A percentile compares a stretch with the other conserved stretches of the same genome.
These are phyloP conservation scores for Potamilus streckersoni DNA, from an alignment of 1,140 invertebrate genomes.

Conservation along the genomic window DNA sequence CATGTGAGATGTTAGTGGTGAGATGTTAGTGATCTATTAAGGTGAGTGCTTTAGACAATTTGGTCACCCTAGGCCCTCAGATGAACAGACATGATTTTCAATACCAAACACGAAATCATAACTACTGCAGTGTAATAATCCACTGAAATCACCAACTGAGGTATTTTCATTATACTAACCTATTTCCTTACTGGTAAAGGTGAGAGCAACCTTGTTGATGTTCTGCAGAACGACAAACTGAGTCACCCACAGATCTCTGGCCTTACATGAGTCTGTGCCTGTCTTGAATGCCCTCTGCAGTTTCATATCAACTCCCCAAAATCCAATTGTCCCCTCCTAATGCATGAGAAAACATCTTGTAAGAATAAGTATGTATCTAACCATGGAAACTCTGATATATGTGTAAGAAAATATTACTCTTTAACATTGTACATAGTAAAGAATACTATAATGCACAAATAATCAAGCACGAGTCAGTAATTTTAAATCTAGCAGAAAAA, in stretches of 20 bases:
- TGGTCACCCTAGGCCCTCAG: too few species aligned
- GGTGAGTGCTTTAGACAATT: too few species aligned
- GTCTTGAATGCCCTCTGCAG: constrained; percentile 57
- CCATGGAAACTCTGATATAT: not conserved
- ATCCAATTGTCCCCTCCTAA: constrained; percentile 64
- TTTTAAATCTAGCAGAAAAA: too few species aligned
- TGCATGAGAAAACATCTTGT: not conserved
- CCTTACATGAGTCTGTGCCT: constrained; percentile 63
- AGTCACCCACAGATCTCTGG: constrained; percentile 68
- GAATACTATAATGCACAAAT: not conserved
- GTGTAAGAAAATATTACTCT: not conserved
- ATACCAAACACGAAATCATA: too few species aligned
- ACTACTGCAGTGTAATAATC: too few species aligned
- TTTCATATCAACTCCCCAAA: constrained; percentile 63
- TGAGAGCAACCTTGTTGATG: constrained; percentile 67
- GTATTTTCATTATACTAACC: constrained; percentile 36
- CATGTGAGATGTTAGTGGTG: too few species aligned
- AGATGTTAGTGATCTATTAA: too few species aligned
- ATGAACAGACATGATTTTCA: too few species aligned
- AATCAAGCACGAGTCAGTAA: not conserved
- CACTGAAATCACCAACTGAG: too few species aligned
- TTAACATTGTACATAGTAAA: not conserved
- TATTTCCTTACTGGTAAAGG: constrained; percentile 69
- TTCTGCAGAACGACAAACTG: constrained; percentile 65
- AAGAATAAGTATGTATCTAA: too few species aligned